Evolutionary conservation across 2,888 invertebrate genomes (phyloP), one percentile per base, ranked within the genome.

Genomic region (Ryuthela nishihirai): DNA sequence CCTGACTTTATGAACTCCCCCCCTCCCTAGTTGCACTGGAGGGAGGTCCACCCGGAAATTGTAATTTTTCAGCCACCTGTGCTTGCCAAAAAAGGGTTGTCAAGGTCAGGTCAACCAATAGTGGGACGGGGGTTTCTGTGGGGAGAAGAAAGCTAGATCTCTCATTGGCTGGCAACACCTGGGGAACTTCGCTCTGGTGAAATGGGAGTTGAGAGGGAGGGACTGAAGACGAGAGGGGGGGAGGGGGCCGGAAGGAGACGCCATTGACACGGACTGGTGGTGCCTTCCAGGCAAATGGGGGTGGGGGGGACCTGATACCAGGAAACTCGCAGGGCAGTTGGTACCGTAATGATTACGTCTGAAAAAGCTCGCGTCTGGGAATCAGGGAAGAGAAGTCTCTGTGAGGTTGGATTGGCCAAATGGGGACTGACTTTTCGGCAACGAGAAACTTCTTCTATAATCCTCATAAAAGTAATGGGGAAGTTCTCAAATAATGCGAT

Each of bases 71-170:
- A 58, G 42, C 49, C 56, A 52, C 50, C 56, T 58, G 56, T 58
- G 56, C 52, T 58, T 58, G 42, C 52, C 50, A 32, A 52, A 41
- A 58, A 58, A 58, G 50, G 56, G 56, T 58, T 58, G 56, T 58
- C 56, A 58, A 58, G 56, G 56, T 58, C 56, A 58, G 32, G 4
- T 41, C 26, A 36, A 41, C 55, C 49, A 56, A 49, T 49, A 41
- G 35, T 23, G 41, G 26, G 46, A 38, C 32, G 40, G 50, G 46
- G 29, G 29, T 41, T 41, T 29, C 44, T 36, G 32, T 18, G 50
- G 56, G 46, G 49, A 41, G 34, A 15, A 26, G 21, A 41, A 32
- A 48, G 44, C 18, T 45, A 9, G 12, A 26, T 10, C 12, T 42
- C 25, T 42, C 29, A 58, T 58, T 58, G 56, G 56, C 18, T 35